Evolutionary conservation across 2,888 invertebrate genomes (phyloP), one percentile per base, ranked within the genome.

Genomic region (Petrophora chlorosata): DNA sequence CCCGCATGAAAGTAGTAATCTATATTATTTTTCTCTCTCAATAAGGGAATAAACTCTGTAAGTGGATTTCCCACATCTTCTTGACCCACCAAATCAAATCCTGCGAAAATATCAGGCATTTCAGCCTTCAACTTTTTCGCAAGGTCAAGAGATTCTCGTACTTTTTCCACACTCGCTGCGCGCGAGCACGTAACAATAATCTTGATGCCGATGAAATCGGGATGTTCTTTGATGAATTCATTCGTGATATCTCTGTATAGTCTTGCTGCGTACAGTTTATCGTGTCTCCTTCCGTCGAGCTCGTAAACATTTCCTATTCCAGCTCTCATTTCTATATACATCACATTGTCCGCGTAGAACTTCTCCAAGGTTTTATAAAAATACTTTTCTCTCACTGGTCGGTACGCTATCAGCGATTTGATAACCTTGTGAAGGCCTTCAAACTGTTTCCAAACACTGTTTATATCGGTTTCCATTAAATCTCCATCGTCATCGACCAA

Each of bases 31-130:
- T 91, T 76, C 22, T 83, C 73, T 8, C 87, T 65, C 14, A 96
- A 68, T 39, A 91, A 74, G 0, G 93, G 87, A 0, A 92, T 75
- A 55, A 93, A 95, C 10, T 93, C 90, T 5, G 81, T 66, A 0
- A 96, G 77, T 0, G 94, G 92, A 13, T 86, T 82, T 0, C 95
- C 95, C 50, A 90, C 74, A 65, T 96, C 96, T 74, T 96, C 96
- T 65, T 95, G 95, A 0, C 96, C 96, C 0, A 96, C 95, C 42
- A 97, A 89, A 84, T 96, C 96, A 60, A 96, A 95, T 2, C 96
- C 96, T 3, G 93, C 94, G 29, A 96, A 85, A 59, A 94, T 92
- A 10, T 93, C 87, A 0, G 96, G 95, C 70, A 92, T 91, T 28
- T 83, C 74, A 0, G 62, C 67, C 70, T 92, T 90, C 0, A 93